These are phyloP conservation scores for Cyanistes caeruleus DNA, from an alignment of 2,113 vertebrate species.

Conservation along the genomic window DNA sequence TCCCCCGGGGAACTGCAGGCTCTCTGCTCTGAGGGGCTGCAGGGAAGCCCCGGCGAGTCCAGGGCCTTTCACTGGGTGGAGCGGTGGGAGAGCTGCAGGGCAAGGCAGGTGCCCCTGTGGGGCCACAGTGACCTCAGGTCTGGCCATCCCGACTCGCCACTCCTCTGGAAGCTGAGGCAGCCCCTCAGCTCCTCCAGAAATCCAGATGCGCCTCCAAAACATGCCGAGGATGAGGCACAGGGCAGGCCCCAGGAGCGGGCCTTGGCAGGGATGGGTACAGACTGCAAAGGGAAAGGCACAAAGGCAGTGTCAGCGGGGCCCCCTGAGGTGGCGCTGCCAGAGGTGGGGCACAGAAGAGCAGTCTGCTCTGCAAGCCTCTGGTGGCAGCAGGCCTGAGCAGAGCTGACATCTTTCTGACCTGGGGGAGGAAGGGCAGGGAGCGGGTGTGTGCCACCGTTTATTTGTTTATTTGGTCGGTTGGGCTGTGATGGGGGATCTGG, in stretches of 20 bases:
- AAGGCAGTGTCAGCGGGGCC: accelerated
- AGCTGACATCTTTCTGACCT: background rate
- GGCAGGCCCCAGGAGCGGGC: accelerated
- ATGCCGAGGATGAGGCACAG: accelerated
- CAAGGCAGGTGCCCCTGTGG: accelerated
- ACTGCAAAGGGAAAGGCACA: background rate
- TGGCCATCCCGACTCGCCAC: background rate
- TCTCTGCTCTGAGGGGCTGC: background rate
- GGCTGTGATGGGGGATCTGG: background rate
- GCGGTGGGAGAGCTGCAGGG: accelerated
- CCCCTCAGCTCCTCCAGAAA: background rate
- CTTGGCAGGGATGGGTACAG: accelerated
- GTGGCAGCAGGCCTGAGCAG: background rate
- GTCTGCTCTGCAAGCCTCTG: background rate
- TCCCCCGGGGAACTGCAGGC: background rate
- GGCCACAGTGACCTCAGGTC: too few species aligned
- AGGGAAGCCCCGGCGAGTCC: background rate
- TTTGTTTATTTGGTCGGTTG: background rate
- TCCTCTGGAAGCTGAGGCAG: background rate
- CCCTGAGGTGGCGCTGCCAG: background rate
- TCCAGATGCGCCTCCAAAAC: background rate
- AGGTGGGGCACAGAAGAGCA: background rate
- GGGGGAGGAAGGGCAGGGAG: background rate
- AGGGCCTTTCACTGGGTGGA: background rate
- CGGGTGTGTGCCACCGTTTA: background rate